Percentiles rank a stretch among this genome's conserved stretches.
These are phyloP conservation scores for Himalopsyche tibetana DNA, from an alignment of 2,888 invertebrate species.

Conservation along the genomic window DNA sequence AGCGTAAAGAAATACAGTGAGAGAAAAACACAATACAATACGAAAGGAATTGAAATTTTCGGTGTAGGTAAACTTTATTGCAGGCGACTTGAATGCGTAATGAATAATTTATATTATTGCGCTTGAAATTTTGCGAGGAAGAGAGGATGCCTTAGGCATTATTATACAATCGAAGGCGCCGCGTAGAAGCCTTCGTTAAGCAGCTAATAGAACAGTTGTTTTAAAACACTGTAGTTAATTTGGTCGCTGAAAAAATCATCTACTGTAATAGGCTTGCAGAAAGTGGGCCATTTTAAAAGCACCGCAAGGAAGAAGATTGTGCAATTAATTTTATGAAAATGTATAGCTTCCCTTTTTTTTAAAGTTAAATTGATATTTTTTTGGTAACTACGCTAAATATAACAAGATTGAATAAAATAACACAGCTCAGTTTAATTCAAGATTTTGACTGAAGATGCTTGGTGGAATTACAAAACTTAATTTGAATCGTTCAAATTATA, in stretches of 20 bases:
- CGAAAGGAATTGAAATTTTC: constrained; percentile 32
- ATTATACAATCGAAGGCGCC: constrained; percentile 23
- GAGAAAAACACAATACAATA: constrained; percentile 28
- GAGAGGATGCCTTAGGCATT: constrained; percentile 67
- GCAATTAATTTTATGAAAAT: neutral
- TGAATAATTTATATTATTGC: constrained; percentile 62
- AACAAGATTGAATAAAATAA: too few relatives aligned
- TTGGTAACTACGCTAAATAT: too few relatives aligned
- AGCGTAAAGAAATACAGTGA: constrained; percentile 20
- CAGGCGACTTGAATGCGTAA: constrained; percentile 61
- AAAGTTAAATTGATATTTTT: too few relatives aligned
- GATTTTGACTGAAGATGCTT: too few relatives aligned
- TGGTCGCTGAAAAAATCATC: neutral
- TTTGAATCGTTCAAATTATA: too few relatives aligned
- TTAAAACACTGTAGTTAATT: constrained; percentile 32
- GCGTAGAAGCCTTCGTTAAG: constrained; percentile 52
- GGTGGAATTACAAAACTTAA: too few relatives aligned
- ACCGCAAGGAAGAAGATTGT: neutral
- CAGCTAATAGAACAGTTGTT: constrained; percentile 47
- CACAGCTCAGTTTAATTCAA: too few relatives aligned
- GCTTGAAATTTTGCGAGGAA: constrained; percentile 68
- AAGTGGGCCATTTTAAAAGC: neutral
- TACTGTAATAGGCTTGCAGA: neutral
- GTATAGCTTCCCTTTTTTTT: neutral
- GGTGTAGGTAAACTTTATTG: constrained; percentile 60